These are phyloP conservation scores for Ranitomeya variabilis DNA, from an alignment of 2,113 vertebrate genomes.

Conservation along the genomic window DNA sequence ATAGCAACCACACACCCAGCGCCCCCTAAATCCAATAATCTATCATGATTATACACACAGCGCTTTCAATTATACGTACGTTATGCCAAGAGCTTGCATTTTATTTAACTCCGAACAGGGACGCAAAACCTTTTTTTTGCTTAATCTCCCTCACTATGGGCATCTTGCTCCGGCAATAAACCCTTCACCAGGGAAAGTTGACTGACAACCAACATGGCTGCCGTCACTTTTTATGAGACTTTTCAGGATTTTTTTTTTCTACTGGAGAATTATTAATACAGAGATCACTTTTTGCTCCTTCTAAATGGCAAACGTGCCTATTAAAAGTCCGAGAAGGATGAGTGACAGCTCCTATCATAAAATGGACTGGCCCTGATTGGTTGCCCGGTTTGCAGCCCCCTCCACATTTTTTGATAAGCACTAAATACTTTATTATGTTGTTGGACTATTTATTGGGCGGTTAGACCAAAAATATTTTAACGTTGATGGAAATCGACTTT, in stretches of 20 bases:
- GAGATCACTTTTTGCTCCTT: too few species aligned
- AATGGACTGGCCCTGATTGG: too few species aligned
- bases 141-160: not conserved
- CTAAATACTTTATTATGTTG: too few species aligned
- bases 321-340: not conserved
- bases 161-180: not conserved
- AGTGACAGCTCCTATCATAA: not conserved
- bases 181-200: not conserved
- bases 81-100: not conserved
- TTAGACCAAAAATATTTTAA: too few species aligned
- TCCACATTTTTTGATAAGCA: too few species aligned
- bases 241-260: too few species aligned
- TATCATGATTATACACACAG: conserved; percentile 17
- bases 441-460: too few species aligned
- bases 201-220: not conserved
- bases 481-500: not conserved
- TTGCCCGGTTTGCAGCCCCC: too few species aligned
- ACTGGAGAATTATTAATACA: too few species aligned
- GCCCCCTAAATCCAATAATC: conserved; percentile 21
- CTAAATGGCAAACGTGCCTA: too few species aligned
- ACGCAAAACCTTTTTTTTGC: not conserved
- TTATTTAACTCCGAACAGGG: conserved; percentile 1
- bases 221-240: too few species aligned
- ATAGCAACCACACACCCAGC: not conserved
- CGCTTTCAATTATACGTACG: conserved; percentile 1